Percentiles rank a stretch among this genome's conserved stretches.
These are phyloP conservation scores for Pteronura brasiliensis DNA, from an alignment of 2,113 vertebrate genomes.

Conservation along the genomic window DNA sequence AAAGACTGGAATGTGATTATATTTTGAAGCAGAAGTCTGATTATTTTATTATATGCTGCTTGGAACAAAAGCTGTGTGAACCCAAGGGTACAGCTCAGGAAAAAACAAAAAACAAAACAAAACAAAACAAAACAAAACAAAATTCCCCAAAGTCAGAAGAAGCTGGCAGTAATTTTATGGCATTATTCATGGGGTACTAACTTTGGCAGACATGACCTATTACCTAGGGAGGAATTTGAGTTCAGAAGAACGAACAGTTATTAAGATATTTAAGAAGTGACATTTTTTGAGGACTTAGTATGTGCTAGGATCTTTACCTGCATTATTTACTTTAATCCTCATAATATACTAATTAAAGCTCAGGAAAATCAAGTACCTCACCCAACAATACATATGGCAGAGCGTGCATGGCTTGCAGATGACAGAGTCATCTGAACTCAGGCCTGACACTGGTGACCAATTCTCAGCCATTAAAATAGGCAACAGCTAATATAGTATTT, in stretches of 20 bases:
- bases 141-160: neutral
- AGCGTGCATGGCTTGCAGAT: neutral
- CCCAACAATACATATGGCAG: neutral
- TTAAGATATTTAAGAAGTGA: neutral
- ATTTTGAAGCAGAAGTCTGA: neutral
- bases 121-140: neutral
- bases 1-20: neutral
- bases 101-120: neutral
- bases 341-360: neutral
- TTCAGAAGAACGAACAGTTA: neutral
- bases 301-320: neutral
- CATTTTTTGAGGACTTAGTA: neutral
- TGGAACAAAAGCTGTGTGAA: neutral
- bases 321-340: constrained; percentile 6
- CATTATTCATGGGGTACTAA: neutral
- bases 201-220: neutral
- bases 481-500: neutral
- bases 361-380: neutral
- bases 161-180: neutral
- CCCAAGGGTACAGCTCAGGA: neutral
- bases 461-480: neutral
- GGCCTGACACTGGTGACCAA: neutral
- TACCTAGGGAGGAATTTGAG: neutral
- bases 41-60: neutral
- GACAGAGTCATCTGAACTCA: neutral